phyloP scores from a whole-genome alignment of 2,888 invertebrate species.

The Scaptomyza parva region DNA sequence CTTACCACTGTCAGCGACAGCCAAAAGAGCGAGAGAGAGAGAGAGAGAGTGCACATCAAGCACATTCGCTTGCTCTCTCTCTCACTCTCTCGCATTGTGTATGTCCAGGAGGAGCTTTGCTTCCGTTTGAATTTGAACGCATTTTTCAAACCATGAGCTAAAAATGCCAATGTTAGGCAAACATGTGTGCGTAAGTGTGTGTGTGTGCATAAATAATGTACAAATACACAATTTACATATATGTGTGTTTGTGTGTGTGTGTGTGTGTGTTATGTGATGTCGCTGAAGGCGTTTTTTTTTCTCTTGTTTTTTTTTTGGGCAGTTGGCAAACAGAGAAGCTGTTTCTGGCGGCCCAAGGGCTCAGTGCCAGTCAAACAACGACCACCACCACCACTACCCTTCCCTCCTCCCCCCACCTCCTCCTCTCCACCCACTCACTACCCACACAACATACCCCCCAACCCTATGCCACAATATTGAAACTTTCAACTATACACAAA shows the following conservation, averaged over 20 bases:
- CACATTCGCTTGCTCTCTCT: background rate
- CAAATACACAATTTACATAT: conserved; percentile 49
- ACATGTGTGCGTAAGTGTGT: conserved; percentile 19
- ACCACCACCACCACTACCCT: background rate
- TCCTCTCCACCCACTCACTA: background rate
- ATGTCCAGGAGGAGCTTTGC: conserved; percentile 57
- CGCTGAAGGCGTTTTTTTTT: conserved; percentile 53
- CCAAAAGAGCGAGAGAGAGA: conserved; percentile 1
- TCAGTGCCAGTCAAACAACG: conserved; percentile 44
- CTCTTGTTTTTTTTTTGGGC: conserved; percentile 38
- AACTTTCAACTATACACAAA: conserved; percentile 74
- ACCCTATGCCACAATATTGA: conserved; percentile 73
- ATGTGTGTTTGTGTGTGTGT: conserved; percentile 25
- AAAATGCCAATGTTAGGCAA: conserved; percentile 52
- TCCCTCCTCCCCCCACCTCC: conserved; percentile 1
- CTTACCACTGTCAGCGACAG: conserved; percentile 30
- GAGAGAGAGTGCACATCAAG: conserved; percentile 22
- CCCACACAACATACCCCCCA: conserved; percentile 15
- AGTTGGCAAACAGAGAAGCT: conserved; percentile 63
- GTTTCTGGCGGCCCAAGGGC: conserved; percentile 36
- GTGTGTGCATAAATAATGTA: conserved; percentile 69
- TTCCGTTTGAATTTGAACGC: conserved; percentile 73
- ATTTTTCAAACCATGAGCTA: conserved; percentile 69
- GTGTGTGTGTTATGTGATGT: conserved; percentile 48
- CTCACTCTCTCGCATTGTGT: conserved; percentile 14